phyloP scores from a whole-genome alignment of 2,888 invertebrate species.

The Conus canariensis region DNA sequence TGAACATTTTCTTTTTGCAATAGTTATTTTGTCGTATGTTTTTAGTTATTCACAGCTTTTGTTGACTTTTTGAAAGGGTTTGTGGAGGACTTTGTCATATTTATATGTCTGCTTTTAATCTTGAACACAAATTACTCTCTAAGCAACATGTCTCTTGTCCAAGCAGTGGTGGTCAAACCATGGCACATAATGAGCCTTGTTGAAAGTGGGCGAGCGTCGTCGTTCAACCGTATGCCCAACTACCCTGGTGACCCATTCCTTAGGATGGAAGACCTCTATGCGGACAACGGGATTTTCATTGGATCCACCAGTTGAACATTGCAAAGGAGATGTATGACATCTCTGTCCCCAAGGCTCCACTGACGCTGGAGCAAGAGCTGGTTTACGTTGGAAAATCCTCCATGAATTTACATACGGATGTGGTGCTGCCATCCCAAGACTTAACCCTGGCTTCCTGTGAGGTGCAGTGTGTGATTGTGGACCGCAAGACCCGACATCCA shows the following conservation, averaged over 20 bases:
- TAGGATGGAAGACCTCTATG: constrained; percentile 5
- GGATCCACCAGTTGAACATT: constrained; percentile 32
- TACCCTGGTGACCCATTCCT: constrained; percentile 24
- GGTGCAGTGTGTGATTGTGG: constrained; percentile 43
- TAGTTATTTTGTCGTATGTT: too few relatives aligned
- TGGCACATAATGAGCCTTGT: constrained; percentile 46
- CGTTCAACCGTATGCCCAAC: background rate
- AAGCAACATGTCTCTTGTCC: background rate
- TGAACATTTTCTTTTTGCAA: too few relatives aligned
- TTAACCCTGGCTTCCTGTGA: constrained; percentile 37
- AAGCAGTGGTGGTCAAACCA: constrained; percentile 41
- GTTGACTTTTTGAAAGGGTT: too few relatives aligned
- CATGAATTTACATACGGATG: constrained; percentile 31
- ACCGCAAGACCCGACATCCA: constrained; percentile 30
- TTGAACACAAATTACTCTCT: too few relatives aligned
- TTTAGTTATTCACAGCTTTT: too few relatives aligned
- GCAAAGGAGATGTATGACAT: constrained; percentile 38
- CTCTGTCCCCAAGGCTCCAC: constrained; percentile 35
- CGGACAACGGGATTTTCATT: constrained; percentile 17
- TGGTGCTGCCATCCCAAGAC: background rate
- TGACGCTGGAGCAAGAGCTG: constrained; percentile 36
- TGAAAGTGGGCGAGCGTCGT: constrained; percentile 28
- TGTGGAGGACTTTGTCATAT: too few relatives aligned
- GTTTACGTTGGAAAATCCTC: constrained; percentile 44
- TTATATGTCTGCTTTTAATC: too few relatives aligned